Base-by-base conservation (phyloP, 2,797 vertebrate genomes). In the Peromyscus melanophrys region DNA sequence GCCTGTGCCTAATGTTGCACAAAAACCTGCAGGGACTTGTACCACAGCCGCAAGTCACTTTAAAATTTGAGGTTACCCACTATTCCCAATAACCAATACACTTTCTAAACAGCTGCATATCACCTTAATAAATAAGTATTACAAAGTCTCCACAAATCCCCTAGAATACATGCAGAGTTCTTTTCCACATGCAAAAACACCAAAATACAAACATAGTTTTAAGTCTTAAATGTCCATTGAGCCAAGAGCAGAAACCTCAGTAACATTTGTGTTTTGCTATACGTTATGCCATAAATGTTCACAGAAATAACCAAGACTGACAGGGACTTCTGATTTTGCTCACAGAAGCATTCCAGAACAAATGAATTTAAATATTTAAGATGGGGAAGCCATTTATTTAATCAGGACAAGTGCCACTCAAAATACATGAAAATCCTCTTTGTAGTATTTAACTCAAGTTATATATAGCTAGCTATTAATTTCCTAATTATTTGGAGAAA, bases 251-350 rank as follows among this genome's bases (percentile, higher is more conserved):
- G 59, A 80, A 92, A 59, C 0, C 25, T 83, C 40, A 25, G 10
- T 89, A 40, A 87, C 84, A 52, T 73, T 93, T 78, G 59, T 86
- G 23, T 49, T 12, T 71, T 82, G 59, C 92, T 96, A 87, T 94
- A 81, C 69, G 69, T 75, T 87, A 76, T 69, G 52, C 2, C 59
- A 6, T 29, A 90, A n/a, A 40, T 37, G 40, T 85, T 92, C 82
- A 93, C 83, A 7, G 73, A 83, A 95, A 78, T 75, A 91, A 92
- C 49, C 27, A 92, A 89, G 80, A 95, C 63, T 69, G n/a, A 29
- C 19, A 23, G 29, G 57, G 27, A 65, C 5, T 69, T 94, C 83
- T 80, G 89, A 69, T 77, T 89, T 55, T 80, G 61, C 27, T 87
- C 25, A 40, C 81, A 93, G 55, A 27, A 89, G 0, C 55, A 43